phyloP scores from a whole-genome alignment of 1,140 invertebrate species.

The Pseudomyrmex cubaensis region DNA sequence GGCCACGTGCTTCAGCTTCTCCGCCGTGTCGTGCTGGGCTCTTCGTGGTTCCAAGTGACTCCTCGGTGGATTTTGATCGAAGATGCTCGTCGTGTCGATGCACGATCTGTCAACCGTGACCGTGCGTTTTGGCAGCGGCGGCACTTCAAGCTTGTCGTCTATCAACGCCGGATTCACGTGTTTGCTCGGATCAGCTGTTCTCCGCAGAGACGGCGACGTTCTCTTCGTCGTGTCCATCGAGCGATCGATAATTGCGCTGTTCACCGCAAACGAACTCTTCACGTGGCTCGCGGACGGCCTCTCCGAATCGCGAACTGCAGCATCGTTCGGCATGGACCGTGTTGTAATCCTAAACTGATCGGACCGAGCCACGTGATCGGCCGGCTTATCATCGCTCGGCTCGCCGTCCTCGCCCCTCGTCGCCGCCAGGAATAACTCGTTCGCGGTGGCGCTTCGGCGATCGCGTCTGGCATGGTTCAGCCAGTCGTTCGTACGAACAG shows the following conservation, averaged over 20 bases:
- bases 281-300: constrained; percentile 58
- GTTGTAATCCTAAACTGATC: constrained; percentile 43
- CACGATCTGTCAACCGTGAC: constrained; percentile 81
- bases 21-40: constrained; percentile 48
- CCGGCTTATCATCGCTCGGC: constrained; percentile 43
- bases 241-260: constrained; percentile 81
- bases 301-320: constrained; percentile 55
- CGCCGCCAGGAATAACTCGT: constrained; percentile 42
- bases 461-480: constrained; percentile 82
- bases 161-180: constrained; percentile 82
- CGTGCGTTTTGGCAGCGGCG: constrained; percentile 73
- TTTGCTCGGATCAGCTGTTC: constrained; percentile 64
- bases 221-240: constrained; percentile 48
- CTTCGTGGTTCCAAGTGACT: constrained; percentile 65
- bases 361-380: constrained; percentile 13
- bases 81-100: constrained; percentile 83
- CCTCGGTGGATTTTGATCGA: constrained; percentile 75
- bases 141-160: constrained; percentile 77
- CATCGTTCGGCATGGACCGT: not conserved
- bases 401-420: constrained; percentile 28
- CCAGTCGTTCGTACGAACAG: constrained; percentile 85
- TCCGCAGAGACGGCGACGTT: constrained; percentile 47
- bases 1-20: constrained; percentile 71
- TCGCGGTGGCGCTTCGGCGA: constrained; percentile 14
- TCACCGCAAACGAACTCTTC: constrained; percentile 77